phyloP scores from a whole-genome alignment of 2,797 vertebrate genomes.

The Oceanodroma leucorhoa region DNA sequence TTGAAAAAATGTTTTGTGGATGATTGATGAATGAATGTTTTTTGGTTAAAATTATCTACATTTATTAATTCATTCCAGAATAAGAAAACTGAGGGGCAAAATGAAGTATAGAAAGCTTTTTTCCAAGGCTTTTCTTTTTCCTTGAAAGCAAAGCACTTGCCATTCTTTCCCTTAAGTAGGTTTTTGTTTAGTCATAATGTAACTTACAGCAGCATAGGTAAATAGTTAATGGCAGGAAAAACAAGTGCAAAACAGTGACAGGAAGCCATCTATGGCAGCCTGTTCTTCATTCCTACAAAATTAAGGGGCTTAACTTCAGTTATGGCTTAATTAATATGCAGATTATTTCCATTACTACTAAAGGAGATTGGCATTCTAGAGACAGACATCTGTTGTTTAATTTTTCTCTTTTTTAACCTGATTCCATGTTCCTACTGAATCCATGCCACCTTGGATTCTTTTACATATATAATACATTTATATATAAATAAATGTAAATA shows the following conservation, averaged over 20 bases:
- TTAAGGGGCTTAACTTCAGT: background rate
- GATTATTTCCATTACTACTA: slow-evolving; percentile 14
- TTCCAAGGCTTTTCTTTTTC: slow-evolving; percentile 26
- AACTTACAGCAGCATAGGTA: background rate
- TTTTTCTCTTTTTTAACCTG: background rate
- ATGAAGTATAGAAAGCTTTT: slow-evolving; percentile 32
- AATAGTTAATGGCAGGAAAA: slow-evolving; percentile 25
- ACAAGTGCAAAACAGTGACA: slow-evolving; percentile 32
- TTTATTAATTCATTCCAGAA: background rate
- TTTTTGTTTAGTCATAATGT: background rate
- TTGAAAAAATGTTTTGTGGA: background rate
- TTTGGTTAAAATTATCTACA: background rate
- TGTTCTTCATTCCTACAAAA: slow-evolving; percentile 45
- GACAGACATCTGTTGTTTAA: background rate
- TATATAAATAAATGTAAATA: background rate
- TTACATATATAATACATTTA: background rate
- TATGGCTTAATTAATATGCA: background rate
- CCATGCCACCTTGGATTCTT: background rate
- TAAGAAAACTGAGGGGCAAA: slow-evolving; percentile 32
- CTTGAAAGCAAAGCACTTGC: slow-evolving; percentile 27
- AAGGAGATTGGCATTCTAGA: slow-evolving; percentile 23
- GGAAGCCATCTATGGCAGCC: slow-evolving; percentile 30
- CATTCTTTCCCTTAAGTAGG: slow-evolving; percentile 9
- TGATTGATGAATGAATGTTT: background rate
- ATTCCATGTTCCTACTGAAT: slow-evolving; percentile 20